These are phyloP conservation scores for Asteroscopus sphinx DNA, from an alignment of 2,888 invertebrate genomes.

Conservation along the genomic window DNA sequence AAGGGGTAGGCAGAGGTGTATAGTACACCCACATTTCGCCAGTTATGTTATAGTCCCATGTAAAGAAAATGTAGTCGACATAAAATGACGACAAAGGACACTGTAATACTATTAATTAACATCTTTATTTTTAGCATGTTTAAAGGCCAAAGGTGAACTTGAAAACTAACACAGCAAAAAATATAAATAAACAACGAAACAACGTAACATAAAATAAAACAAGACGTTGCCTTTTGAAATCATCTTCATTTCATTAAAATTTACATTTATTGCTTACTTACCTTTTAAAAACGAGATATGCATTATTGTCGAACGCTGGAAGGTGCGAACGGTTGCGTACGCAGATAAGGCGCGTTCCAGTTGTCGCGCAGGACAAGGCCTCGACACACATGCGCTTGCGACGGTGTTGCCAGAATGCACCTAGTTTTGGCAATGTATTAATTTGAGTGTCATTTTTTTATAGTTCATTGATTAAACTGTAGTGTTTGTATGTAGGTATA, in stretches of 20 bases:
- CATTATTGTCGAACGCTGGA: constrained; percentile 54
- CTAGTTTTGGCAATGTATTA: constrained; percentile 40
- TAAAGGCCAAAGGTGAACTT: constrained; percentile 33
- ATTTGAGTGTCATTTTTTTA: constrained; percentile 17
- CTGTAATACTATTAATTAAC: neutral
- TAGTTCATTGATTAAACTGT: neutral
- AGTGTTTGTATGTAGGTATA: no score
- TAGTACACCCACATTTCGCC: no score
- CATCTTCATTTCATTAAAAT: constrained; percentile 59
- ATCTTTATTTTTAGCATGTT: constrained; percentile 4
- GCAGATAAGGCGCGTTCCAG: constrained; percentile 68
- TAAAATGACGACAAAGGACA: no score
- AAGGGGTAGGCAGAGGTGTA: no score
- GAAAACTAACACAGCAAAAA: constrained; percentile 33
- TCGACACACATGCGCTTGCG: constrained; percentile 63
- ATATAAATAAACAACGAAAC: constrained; percentile 29
- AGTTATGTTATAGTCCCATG: no score
- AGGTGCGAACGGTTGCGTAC: constrained; percentile 69
- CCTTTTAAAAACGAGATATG: constrained; percentile 42
- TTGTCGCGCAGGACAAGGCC: constrained; percentile 65
- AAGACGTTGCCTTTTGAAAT: constrained; percentile 29
- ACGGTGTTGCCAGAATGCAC: constrained; percentile 49
- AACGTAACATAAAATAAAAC: constrained; percentile 17
- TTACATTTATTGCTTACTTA: constrained; percentile 66
- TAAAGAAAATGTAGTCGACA: no score